Evolutionary conservation across 2,888 invertebrate species (phyloP).

Genomic region (Hesperia comma): DNA sequence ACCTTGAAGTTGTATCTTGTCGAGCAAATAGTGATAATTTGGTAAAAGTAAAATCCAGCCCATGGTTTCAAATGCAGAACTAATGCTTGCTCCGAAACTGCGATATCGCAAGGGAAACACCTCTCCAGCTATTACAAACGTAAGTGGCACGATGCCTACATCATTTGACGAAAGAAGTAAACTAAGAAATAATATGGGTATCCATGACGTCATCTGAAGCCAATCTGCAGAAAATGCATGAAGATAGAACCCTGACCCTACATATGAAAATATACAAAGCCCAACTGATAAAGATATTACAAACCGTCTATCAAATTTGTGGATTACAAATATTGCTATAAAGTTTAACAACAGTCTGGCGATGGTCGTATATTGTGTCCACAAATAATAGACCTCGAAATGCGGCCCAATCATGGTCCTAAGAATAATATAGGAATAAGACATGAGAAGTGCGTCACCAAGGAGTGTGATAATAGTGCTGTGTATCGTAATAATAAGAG

Average conservation of each 20-base stretch:
- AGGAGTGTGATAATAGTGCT: slow-evolving; percentile 54
- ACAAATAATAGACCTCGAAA: slow-evolving; percentile 51
- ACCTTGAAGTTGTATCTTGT: slow-evolving; percentile 52
- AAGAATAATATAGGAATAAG: slow-evolving; percentile 58
- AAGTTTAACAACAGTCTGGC: slow-evolving; percentile 60
- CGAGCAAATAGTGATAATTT: slow-evolving; percentile 54
- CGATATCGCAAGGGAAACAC: slow-evolving; percentile 84
- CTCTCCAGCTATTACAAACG: slow-evolving; percentile 87
- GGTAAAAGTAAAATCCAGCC: slow-evolving; percentile 58
- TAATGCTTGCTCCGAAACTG: slow-evolving; percentile 78
- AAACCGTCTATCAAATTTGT: slow-evolving; percentile 59
- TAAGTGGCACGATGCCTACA: slow-evolving; percentile 84
- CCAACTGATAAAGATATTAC: slow-evolving; percentile 54
- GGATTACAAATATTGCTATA: slow-evolving; percentile 58
- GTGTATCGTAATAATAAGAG: slow-evolving; percentile 46
- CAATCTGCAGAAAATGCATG: slow-evolving; percentile 40
- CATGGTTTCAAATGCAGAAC: slow-evolving; percentile 54
- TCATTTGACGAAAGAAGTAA: slow-evolving; percentile 77
- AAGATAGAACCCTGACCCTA: slow-evolving; percentile 54
- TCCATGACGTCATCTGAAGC: slow-evolving; percentile 33
- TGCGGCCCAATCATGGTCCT: slow-evolving; percentile 52
- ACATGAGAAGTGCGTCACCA: slow-evolving; percentile 56
- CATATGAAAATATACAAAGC: slow-evolving; percentile 52
- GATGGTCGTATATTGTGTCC: slow-evolving; percentile 58
- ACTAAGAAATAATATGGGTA: slow-evolving; percentile 56